These are phyloP conservation scores for Cinclus cinclus DNA, from an alignment of 2,113 vertebrate species.

Conservation along the genomic window DNA sequence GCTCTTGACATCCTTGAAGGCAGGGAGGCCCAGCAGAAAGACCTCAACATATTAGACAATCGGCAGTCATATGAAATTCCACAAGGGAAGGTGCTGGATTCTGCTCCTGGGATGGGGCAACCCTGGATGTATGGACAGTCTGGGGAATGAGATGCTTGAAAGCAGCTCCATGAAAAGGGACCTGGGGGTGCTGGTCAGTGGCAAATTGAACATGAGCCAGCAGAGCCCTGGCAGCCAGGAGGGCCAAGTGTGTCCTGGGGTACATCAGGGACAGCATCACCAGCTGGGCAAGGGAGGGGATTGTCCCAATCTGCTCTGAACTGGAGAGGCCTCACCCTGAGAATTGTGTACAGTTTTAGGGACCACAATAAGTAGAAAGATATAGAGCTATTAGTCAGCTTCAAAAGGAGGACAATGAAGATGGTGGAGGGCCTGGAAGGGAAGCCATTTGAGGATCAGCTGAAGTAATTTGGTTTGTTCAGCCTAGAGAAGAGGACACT, in stretches of 20 bases:
- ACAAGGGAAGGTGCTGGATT: background rate
- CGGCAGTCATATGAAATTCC: background rate
- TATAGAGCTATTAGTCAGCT: background rate
- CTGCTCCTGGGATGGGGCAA: background rate
- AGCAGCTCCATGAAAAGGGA: background rate
- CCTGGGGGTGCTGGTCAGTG: rapidly evolving
- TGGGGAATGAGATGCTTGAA: background rate
- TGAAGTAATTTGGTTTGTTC: background rate
- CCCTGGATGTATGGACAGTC: background rate
- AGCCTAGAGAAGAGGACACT: background rate
- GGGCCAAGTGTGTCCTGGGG: rapidly evolving
- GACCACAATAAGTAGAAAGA: background rate
- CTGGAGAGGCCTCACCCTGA: background rate
- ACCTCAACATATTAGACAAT: background rate
- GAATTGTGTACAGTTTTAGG: background rate
- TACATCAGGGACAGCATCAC: rapidly evolving
- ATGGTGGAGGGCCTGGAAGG: background rate
- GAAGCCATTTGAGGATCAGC: background rate
- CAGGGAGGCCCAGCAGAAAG: background rate
- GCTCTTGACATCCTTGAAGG: background rate
- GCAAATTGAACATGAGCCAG: background rate
- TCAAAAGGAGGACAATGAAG: background rate
- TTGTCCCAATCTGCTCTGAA: rapidly evolving
- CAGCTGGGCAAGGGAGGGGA: rapidly evolving
- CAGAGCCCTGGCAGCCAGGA: background rate